Evolutionary conservation across 2,797 vertebrate species (phyloP), one percentile per base, ranked within the genome.

Genomic region (Anolis apletophallus): DNA sequence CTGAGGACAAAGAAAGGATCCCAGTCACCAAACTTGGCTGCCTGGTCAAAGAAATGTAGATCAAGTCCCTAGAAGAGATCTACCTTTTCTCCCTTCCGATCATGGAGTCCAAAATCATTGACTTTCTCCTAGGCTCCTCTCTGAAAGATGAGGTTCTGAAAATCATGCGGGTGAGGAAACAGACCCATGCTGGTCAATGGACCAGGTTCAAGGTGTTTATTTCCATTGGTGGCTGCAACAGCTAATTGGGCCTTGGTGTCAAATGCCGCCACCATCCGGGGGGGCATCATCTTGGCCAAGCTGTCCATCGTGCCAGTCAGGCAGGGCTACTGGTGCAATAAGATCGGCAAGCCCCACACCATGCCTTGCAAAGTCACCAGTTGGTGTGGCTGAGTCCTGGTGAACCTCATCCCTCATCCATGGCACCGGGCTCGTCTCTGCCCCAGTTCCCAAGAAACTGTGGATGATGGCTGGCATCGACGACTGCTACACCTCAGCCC

Each of bases 191-290:
- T 5, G 98, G 98, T 86, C 98, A 99, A 95, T 97, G 98, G 75
- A 99, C 99, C 87, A 97, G 98, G 94, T 99, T 99, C 93, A 99
- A 99, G 98, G 98, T 98, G 0, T 99, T 99, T 85, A 98, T 99
- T 0, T 98, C 98, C 69, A 99, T 99, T 0, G 98, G 99, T 0
- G 99, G 99, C 95, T 99, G 99, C 97, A 99, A 99, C 0, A 98
- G 99, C 34, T 98, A 99, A 0, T 98, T 99, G 0, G 98, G 98
- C 74, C 97, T 99, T 7, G 46, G 98, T 0, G 99, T 99, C 52
- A 99, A 99, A 90, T 99, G 98, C 95, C 99, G 98, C 80, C 0
- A 99, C 99, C 21, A 99, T 99, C 93, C 98, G 98, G 0, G 99
- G 98, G 0, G 99, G 99, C 54, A 99, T 99, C 95, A 99, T 99